Conservation (phyloP, 1,140 invertebrate species). For the Heliconius hermathena region DNA sequence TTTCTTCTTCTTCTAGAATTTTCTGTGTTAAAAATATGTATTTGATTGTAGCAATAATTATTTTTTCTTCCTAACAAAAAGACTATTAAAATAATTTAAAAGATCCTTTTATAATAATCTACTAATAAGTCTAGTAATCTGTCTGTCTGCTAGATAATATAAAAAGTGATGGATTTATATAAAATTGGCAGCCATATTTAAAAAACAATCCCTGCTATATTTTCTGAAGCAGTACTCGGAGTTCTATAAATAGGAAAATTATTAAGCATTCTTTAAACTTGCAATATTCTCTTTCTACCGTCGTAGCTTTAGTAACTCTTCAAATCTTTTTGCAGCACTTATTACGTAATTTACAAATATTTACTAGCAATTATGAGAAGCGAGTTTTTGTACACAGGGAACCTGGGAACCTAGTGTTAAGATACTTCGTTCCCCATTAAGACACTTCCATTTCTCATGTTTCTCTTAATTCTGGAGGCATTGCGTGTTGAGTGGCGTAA, state of each 20-base stretch:
- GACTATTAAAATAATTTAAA: neutral
- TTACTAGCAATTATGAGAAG: neutral
- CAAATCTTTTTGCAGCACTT: neutral
- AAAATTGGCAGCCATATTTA: neutral
- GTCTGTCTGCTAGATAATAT: neutral
- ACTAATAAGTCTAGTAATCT: neutral
- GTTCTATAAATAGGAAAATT: conserved; percentile 6
- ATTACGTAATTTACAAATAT: conserved; percentile 5
- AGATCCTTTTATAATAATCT: neutral
- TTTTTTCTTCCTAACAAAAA: neutral
- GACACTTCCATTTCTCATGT: too few relatives aligned
- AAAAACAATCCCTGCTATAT: neutral
- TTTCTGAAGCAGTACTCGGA: neutral
- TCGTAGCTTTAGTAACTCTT: neutral
- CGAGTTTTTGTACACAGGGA: neutral
- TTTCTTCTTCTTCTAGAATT: too few relatives aligned
- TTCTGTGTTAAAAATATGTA: too few relatives aligned
- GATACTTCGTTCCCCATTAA: too few relatives aligned
- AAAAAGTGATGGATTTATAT: neutral
- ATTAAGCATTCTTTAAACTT: conserved; percentile 1
- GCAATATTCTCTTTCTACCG: neutral
- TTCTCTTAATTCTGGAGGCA: too few relatives aligned
- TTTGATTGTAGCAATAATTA: too few relatives aligned
- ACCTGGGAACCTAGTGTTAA: too few relatives aligned
- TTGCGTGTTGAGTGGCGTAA: too few relatives aligned